Conservation (phyloP, 1,140 invertebrate species). For the Platyscapa corneri region DNA sequence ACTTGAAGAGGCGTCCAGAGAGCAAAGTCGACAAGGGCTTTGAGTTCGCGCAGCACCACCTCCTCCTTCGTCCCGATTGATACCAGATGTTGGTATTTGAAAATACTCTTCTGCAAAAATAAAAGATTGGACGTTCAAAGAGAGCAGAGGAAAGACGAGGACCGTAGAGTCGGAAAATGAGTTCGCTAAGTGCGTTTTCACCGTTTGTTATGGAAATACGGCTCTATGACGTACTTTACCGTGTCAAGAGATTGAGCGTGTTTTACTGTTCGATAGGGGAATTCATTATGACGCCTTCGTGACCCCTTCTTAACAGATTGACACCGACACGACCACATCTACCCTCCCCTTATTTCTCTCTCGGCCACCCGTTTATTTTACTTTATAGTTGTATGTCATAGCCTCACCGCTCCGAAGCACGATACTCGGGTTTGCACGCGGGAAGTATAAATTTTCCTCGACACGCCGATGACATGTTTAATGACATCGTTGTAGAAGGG, state of each 20-base stretch:
- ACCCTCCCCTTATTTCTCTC: neutral
- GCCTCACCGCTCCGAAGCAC: neutral
- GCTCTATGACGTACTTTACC: neutral
- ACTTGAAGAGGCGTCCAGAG: conserved; percentile 85
- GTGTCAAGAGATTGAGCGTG: neutral
- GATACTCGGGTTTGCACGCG: neutral
- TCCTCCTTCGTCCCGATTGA: conserved; percentile 81
- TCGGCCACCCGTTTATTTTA: neutral
- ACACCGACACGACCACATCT: conserved; percentile 15
- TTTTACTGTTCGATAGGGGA: neutral
- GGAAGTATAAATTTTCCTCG: conserved; percentile 34
- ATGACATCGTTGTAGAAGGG: neutral
- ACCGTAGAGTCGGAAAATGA: neutral
- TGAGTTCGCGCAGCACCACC: conserved; percentile 87
- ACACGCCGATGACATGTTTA: conserved; percentile 28
- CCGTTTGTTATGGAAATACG: conserved; percentile 18
- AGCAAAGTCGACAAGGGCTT: conserved; percentile 87
- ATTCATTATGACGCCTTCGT: conserved; percentile 28
- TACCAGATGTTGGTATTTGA: conserved; percentile 84
- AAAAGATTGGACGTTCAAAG: neutral
- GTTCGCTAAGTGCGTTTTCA: neutral
- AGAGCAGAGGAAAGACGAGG: neutral
- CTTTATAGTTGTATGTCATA: conserved; percentile 40
- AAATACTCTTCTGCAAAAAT: conserved; percentile 84
- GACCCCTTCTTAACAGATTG: conserved; percentile 25